Conservation (phyloP, 2,797 vertebrate genomes). For the Hybognathus amarus region DNA sequence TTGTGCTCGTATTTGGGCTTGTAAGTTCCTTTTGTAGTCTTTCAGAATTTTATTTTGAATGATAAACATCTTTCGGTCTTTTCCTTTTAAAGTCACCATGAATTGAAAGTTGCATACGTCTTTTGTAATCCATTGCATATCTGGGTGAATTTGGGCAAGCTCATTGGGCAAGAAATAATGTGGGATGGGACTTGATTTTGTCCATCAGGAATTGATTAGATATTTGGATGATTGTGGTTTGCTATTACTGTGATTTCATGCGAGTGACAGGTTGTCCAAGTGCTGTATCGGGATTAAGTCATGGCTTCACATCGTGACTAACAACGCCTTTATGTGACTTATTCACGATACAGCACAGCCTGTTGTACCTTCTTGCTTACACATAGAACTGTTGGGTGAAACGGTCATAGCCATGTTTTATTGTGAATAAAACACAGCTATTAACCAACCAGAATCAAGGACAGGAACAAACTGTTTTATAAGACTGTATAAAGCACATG, state of each 20-base stretch:
- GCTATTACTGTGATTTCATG: background rate
- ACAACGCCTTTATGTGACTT: too few relatives aligned
- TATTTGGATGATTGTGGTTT: background rate
- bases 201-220: background rate
- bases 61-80: background rate
- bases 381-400: too few relatives aligned
- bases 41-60: background rate
- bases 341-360: too few relatives aligned
- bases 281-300: too few relatives aligned
- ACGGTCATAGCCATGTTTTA: too few relatives aligned
- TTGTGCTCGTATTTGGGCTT: background rate
- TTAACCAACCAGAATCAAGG: too few relatives aligned
- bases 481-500: background rate
- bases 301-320: too few relatives aligned
- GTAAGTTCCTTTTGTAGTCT: background rate
- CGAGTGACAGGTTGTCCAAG: background rate
- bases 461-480: too few relatives aligned
- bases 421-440: too few relatives aligned
- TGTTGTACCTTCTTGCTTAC: too few relatives aligned
- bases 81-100: background rate
- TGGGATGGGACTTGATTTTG: background rate
- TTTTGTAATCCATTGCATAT: background rate
- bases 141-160: background rate
- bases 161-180: background rate
- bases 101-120: background rate